Evolutionary conservation across 2,888 invertebrate genomes (phyloP), one percentile per base, ranked within the genome.

Genomic region (Leptopilina drosophilae): DNA sequence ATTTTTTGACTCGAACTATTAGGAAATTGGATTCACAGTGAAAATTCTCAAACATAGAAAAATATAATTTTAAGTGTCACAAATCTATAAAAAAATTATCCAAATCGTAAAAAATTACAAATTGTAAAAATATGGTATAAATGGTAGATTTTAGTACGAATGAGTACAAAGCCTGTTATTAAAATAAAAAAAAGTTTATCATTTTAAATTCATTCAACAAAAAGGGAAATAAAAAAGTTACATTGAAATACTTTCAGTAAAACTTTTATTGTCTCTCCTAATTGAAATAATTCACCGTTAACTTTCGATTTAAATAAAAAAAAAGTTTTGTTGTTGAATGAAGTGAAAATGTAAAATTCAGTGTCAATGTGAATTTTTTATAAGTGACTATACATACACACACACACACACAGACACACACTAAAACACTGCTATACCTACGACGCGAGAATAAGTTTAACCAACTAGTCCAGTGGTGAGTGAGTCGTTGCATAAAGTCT

Each of bases 341-440:
- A 59, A 59, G 14, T 59, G 59, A 59, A 59, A 59, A 59, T 49
- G n/a, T 67, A 46, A 15, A 67, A 49, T 49, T n/a, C 12, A 49
- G 11, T 53, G 14, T 49, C 26, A 26, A 4, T 1, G 20, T 69
- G 20, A 33, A 33, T n/a, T 14, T 26, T 53, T 26, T 69, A 14
- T n/a, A 26, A 26, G 11, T 20, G 7, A 33, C 9, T 69, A 5
- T 26, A 53, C 26, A 20, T 1, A 42, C 14, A 42, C 26, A 26
- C 26, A 26, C 26, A 2, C 33, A 33, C 33, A 33, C 33, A 4
- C 33, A 4, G 4, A 33, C 33, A 4, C 33, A 4, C 33, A 33
- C 33, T 33, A 3, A 33, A 33, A 33, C 33, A 1, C 33, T 4
- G 33, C 33, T 33, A 33, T 33, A 33, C 4, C 33, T 33, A 14